Base-by-base conservation (phyloP, 1,140 invertebrate species). In the Drosophila arawakana region DNA sequence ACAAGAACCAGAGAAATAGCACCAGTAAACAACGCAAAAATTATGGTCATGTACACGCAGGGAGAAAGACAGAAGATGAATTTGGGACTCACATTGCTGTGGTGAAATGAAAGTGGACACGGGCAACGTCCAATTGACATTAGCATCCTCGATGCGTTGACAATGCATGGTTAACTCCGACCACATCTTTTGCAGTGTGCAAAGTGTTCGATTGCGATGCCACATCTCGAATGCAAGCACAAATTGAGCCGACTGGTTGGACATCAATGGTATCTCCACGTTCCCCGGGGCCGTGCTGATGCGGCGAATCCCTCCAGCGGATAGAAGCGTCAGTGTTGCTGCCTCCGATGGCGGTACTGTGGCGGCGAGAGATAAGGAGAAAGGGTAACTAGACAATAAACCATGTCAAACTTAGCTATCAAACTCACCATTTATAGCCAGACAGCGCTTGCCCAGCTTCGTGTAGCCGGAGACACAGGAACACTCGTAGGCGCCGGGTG, bases 401-500 rank as follows among this genome's bases (percentile, higher is more conserved):
- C 6, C 18, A 46, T 46, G 25, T 5, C 7, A 7, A 18, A 35
- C 8, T 0, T 58, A 25, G n/a, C 1, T 58, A 25, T 7, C 43
- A 15, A 34, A 15, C n/a, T 93, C 92, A 97, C 96, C 95, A 93
- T 97, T 96, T 30, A 95, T 92, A 25, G 95, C 96, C 91, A 96
- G 96, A 55, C 93, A 92, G 11, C 92, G 93, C 18, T 91, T 91
- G 74, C 94, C 93, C 34, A 91, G 67, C 67, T 94, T 94, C 62
- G 92, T 91, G 92, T 98, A 98, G 1, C 97, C 97, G 7, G 94
- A 91, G 2, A 95, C 95, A 93, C 97, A 98, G 47, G 94, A 93
- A 93, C 97, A 98, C 18, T 93, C 91, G 92, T 94, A 97, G 41
- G 94, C 95, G 47, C 96, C 96, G 7, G 93, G 92, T 8, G 94